phyloP scores from a whole-genome alignment of 2,113 vertebrate genomes.

The Panthera leo region DNA sequence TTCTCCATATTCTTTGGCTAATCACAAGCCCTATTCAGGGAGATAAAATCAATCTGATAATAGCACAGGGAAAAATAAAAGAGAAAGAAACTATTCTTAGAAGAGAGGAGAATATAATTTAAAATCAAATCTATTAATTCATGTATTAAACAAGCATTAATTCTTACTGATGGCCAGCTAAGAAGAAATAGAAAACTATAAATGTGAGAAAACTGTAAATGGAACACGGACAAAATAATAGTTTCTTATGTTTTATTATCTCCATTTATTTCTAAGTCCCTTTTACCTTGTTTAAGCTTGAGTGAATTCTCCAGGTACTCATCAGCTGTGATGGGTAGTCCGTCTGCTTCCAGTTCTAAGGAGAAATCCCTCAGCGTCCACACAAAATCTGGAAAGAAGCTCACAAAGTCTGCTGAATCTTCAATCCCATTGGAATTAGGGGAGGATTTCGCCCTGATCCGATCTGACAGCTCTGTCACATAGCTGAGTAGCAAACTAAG shows the following conservation, averaged over 20 bases:
- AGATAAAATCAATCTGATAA: neutral
- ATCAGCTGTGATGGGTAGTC: constrained; percentile 57
- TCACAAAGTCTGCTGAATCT: constrained; percentile 66
- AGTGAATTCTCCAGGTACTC: constrained; percentile 79
- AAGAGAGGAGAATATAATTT: neutral
- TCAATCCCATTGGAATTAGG: neutral
- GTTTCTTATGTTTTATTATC: neutral
- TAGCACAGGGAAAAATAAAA: neutral
- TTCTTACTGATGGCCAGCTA: neutral
- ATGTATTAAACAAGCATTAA: neutral
- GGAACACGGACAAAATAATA: neutral
- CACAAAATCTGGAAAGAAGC: constrained; percentile 81
- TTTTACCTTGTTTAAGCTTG: constrained; percentile 71
- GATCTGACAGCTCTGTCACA: constrained; percentile 74
- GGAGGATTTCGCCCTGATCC: constrained; percentile 63
- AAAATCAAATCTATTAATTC: neutral
- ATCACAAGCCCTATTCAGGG: neutral
- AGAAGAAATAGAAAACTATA: neutral
- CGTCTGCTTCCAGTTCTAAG: constrained; percentile 63
- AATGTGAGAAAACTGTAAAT: neutral
- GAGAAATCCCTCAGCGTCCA: constrained; percentile 82
- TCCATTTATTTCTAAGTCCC: neutral
- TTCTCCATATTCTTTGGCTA: neutral
- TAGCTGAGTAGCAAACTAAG: constrained; percentile 71
- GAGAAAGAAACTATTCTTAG: neutral